A percentile compares a stretch with the other conserved stretches of the same genome.
phyloP scores from a whole-genome alignment of 1,140 invertebrate genomes.

The Heliothis virescens region DNA sequence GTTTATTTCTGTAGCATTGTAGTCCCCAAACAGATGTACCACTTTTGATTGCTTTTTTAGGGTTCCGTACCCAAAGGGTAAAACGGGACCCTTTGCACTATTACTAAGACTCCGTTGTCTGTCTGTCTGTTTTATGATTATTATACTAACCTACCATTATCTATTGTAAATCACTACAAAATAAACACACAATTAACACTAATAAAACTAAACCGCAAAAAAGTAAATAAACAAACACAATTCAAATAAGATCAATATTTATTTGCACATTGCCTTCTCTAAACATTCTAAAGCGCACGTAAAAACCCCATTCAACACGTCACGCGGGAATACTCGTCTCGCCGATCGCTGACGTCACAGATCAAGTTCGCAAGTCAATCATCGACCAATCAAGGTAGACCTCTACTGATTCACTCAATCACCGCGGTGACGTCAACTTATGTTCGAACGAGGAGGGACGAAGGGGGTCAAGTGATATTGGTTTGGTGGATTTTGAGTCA shows the following conservation, averaged over 20 bases:
- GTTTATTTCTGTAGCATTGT: too few relatives aligned
- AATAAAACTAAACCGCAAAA: not conserved
- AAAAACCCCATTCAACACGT: constrained; percentile 60
- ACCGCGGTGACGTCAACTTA: not conserved
- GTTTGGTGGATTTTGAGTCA: constrained; percentile 13
- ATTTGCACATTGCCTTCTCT: constrained; percentile 49
- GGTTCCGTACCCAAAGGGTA: too few relatives aligned
- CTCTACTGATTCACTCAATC: constrained; percentile 14
- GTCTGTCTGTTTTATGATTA: too few relatives aligned
- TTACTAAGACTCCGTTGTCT: too few relatives aligned
- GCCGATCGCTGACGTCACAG: constrained; percentile 40
- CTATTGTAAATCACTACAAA: too few relatives aligned
- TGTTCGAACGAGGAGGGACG: not conserved
- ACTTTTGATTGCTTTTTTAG: too few relatives aligned
- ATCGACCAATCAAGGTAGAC: constrained; percentile 33
- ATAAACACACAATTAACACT: too few relatives aligned
- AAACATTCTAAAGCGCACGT: constrained; percentile 54
- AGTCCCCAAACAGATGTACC: too few relatives aligned
- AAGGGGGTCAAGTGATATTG: not conserved
- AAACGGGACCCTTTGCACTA: too few relatives aligned
- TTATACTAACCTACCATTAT: too few relatives aligned
- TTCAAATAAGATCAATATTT: constrained; percentile 1
- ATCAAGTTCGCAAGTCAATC: constrained; percentile 28
- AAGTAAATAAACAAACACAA: not conserved
- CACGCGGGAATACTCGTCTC: constrained; percentile 46